Base-by-base conservation (phyloP, 2,797 vertebrate genomes). In the Ptychobarbus kaznakovi region DNA sequence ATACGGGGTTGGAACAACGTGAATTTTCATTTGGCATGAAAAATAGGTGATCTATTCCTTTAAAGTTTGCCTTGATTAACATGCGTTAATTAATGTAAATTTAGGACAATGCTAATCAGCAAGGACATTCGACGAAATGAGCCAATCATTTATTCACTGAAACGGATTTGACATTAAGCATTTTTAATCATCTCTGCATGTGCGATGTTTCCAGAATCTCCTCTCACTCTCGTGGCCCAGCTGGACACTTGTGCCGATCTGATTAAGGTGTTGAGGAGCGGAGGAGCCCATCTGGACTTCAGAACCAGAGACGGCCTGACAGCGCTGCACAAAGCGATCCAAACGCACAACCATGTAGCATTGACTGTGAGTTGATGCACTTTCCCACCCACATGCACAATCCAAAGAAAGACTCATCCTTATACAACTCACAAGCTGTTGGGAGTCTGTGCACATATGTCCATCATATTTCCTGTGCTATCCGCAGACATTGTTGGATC, bases 201-300 rank as follows among this genome's bases (percentile, higher is more conserved):
- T 80, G 76, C 2, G 28, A 51, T 80, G 68, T 66, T 51, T 76
- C 1, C 93, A 99, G 98, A 99, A 92, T 99, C 97, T 87, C 97
- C 98, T 13, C 95, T 99, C 93, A 99, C 98, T 0, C 95, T 98
- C 25, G 97, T 97, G 0, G 96, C 96, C 0, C 97, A 99, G 95
- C 91, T 99, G 92, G 98, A 98, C 79, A 95, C 95, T 0, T 96
- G 96, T 46, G 75, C 94, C 0, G 98, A 99, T 0, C 90, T 98
- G 82, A 96, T 99, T 49, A 99, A 99, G 85, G 95, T 96, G 4
- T 93, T 99, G 22, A 94, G 95, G 73, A 97, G 96, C 0, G 97
- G 97, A 0, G 98, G 98, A 0, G 97, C 97, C 2, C 98, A 99
- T 87, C 93, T 99, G 94, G 98, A 99, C 86, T 99, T 99, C 94